These are phyloP conservation scores for Conus canariensis DNA, from an alignment of 2,888 invertebrate genomes.

Conservation along the genomic window DNA sequence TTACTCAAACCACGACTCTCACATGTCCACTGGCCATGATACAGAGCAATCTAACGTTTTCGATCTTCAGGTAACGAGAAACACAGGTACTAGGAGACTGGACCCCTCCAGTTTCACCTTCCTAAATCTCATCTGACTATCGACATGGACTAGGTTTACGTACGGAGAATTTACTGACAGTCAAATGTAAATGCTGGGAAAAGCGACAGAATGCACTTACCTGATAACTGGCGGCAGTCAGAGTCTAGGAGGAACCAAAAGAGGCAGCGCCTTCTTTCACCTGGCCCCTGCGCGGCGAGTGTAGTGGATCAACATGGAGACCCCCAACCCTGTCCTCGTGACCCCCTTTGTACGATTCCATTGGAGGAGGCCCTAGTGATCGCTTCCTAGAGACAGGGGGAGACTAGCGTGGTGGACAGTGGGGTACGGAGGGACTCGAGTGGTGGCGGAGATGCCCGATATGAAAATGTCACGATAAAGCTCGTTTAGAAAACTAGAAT, in stretches of 20 bases:
- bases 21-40: too few species aligned
- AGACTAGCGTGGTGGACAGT: constrained; percentile 2
- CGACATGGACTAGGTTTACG: too few species aligned
- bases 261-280: not conserved
- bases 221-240: not conserved
- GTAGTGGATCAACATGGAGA: constrained; percentile 36
- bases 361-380: constrained; percentile 40
- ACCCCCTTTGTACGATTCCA: constrained; percentile 12
- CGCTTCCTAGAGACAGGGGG: constrained; percentile 44
- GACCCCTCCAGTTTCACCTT: too few species aligned
- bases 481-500: too few species aligned
- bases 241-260: not conserved
- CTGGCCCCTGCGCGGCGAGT: not conserved
- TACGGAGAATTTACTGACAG: not conserved
- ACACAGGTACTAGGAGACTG: too few species aligned
- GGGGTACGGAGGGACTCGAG: constrained; percentile 12
- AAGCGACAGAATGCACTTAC: not conserved
- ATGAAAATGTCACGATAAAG: not conserved
- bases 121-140: too few species aligned
- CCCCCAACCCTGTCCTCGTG: constrained; percentile 33
- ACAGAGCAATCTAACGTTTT: too few species aligned
- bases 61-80: too few species aligned
- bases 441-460: not conserved
- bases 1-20: too few species aligned
- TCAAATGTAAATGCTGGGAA: not conserved